Evolutionary conservation across 2,113 vertebrate species (phyloP), one percentile per base, ranked within the genome.

Genomic region (Gambusia holbrooki): DNA sequence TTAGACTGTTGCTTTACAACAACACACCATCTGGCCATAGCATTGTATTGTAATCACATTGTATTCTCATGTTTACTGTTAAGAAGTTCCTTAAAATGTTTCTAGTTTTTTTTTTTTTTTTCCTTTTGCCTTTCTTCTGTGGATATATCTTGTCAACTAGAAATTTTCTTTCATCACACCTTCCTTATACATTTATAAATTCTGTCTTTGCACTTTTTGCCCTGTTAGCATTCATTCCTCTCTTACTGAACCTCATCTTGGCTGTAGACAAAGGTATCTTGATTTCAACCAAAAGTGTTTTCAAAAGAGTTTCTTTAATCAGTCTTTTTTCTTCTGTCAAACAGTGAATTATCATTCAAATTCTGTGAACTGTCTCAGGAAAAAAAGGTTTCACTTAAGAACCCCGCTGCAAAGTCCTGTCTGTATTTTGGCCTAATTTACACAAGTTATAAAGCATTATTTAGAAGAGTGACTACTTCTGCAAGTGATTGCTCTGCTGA

Each of bases 231-330:
- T 69, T 48, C 28, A 32, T 51, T 32, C 29, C 45, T 33, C 14
- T 27, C 69, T 60, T 15, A 30, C 19, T 60, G 51, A 14, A 51
- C 51, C 9, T n/a, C 32, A 15, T 60, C 48, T 60, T 30, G 58
- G 48, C 29, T 35, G 32, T 7, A 35, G 25, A 70, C 69, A 70
- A 70, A 40, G 37, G 33, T n/a, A 19, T 67, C 65, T 67, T 67
- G 65, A 45, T 67, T 42, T 67, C 65, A 42, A 29, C 37, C 3
- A 40, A 28, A n/a, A 7, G 3, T 27, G 14, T 7, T 67, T 45
- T n/a, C 42, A 13, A 67, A 67, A 67, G n/a, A 11, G 37, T 66
- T 40, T 66, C 33, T 40, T n/a, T 14, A 27, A 66, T 66, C 33
- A 66, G 22, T 40, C 40, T 37, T 66, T 5, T 66, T 66, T 5